phyloP scores from a whole-genome alignment of 2,113 vertebrate species.

The Nyctereutes procyonoides region DNA sequence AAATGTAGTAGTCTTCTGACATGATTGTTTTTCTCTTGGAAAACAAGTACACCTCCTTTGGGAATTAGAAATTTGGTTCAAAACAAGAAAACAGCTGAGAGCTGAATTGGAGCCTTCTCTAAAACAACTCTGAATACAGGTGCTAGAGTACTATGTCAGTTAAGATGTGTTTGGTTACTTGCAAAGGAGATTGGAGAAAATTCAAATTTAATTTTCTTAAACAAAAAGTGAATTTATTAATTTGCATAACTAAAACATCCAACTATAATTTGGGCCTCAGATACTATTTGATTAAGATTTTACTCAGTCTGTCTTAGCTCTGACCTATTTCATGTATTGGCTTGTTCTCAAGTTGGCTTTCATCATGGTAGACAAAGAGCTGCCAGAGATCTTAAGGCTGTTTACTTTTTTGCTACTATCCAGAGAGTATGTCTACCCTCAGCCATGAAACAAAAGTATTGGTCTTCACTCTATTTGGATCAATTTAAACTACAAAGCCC shows the following conservation, averaged over 20 bases:
- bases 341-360: background rate
- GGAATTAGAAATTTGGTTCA: conserved; percentile 35
- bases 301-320: background rate
- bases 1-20: background rate
- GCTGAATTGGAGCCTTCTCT: background rate
- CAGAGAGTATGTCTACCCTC: background rate
- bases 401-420: conserved; percentile 8
- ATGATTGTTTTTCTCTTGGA: background rate
- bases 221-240: background rate
- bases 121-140: background rate
- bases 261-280: background rate
- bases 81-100: conserved; percentile 31
- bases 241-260: background rate
- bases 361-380: background rate
- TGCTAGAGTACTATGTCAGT: background rate
- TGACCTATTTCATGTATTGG: background rate
- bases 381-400: background rate
- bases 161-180: conserved; percentile 30
- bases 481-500: background rate
- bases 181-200: background rate
- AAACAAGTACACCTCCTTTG: background rate
- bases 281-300: background rate
- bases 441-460: background rate
- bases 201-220: conserved; percentile 18
- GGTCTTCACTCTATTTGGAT: background rate